Base-by-base conservation (phyloP, 2,888 invertebrate species). In the Andricus quercusramuli region DNA sequence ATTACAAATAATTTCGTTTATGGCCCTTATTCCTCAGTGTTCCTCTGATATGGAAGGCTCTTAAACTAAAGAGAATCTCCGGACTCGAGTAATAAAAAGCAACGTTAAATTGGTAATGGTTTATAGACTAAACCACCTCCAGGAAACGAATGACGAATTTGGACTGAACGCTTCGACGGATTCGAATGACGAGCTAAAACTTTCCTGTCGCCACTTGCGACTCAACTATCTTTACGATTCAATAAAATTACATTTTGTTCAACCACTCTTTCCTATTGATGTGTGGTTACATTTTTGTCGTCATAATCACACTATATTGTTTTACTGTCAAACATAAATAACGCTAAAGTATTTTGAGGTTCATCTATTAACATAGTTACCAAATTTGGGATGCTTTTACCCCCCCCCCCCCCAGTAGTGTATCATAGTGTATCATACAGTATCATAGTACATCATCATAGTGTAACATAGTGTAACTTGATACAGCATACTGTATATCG, bases 1-100 rank as follows among this genome's bases (percentile, higher is more conserved):
- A 80, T 76, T 76, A 65, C 82, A 66, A 80, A 81, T 81, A 78
- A 82, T 83, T 81, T 67, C 78, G 78, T 83, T 82, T 83, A 82
- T 78, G 68, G 80, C 68, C 77, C 78, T 77, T 83, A 83, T 67
- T 78, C 66, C 62, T 20, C 29, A 47, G 47, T 68, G 47, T 47
- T 70, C 32, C 70, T 70, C 25, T n/a, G 70, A 56, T 70, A 74
- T 32, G 74, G 56, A 47, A n/a, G 51, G 32, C n/a, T 32, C 13
- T 74, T 6, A 37, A 74, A 37, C 74, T 37, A 68, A 56, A 29
- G 32, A 74, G 74, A 51, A 74, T 32, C 56, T 74, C 51, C 47
- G 32, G 56, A 74, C 56, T 74, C 29, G 8, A 32, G 74, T 56
- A 74, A 74, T 74, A 74, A 74, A 74, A 74, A 29, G 32, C 51